These are phyloP conservation scores for Lacanobia oleracea DNA, from an alignment of 2,888 invertebrate genomes.

Conservation along the genomic window DNA sequence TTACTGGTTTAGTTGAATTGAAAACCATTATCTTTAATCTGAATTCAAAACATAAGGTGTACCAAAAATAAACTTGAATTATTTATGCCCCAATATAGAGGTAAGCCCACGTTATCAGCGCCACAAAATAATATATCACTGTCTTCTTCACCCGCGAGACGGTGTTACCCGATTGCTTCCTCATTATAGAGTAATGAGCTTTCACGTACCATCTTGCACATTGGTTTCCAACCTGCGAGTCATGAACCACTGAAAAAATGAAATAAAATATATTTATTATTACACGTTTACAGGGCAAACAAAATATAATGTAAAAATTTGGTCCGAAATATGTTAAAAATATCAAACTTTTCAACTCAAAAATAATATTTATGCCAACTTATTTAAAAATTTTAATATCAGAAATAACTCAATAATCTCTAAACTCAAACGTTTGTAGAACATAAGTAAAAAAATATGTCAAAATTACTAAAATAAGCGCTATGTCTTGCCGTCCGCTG, in stretches of 20 bases:
- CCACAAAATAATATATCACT: slow-evolving; percentile 53
- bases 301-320: no score
- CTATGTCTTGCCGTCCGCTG: no score
- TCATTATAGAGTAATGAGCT: slow-evolving; percentile 59
- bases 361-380: no score
- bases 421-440: no score
- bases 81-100: slow-evolving; percentile 21
- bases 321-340: no score
- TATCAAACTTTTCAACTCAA: no score
- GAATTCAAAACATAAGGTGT: not conserved
- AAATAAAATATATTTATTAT: not conserved
- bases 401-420: no score
- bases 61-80: slow-evolving; percentile 18
- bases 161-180: slow-evolving; percentile 45
- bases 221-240: not conserved
- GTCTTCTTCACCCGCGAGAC: slow-evolving; percentile 40
- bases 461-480: no score
- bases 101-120: slow-evolving; percentile 2
- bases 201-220: slow-evolving; percentile 18
- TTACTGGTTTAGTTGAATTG: not conserved
- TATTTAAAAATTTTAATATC: no score
- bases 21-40: not conserved
- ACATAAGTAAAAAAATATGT: no score
- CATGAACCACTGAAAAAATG: not conserved
- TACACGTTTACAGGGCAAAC: not conserved